Conservation (phyloP, 2,797 vertebrate species). For the Phaenicophaeus curvirostris region DNA sequence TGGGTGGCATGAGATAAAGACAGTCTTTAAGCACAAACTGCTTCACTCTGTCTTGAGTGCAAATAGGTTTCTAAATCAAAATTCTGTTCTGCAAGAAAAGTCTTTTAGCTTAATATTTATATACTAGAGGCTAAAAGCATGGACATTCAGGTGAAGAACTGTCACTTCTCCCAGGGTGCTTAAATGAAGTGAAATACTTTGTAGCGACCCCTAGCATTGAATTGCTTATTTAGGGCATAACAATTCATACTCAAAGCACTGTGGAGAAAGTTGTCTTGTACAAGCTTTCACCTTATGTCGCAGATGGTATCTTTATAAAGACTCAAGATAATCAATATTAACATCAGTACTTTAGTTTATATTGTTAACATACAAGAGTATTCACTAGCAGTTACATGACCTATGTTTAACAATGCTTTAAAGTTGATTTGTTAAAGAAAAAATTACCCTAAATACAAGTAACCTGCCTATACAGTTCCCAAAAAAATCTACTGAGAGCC, state of each 20-base stretch:
- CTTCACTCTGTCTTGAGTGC: neutral
- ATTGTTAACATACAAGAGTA: neutral
- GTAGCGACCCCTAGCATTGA: neutral
- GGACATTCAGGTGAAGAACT: neutral
- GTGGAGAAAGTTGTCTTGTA: neutral
- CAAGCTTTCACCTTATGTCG: neutral
- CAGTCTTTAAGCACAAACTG: neutral
- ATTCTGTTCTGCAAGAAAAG: neutral
- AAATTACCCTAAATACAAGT: neutral
- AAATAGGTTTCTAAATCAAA: neutral
- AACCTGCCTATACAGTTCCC: neutral
- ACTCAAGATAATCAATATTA: neutral
- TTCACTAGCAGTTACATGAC: neutral
- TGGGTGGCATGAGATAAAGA: neutral
- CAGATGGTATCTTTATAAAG: neutral
- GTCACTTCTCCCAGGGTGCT: neutral
- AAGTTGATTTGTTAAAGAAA: neutral
- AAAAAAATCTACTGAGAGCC: neutral
- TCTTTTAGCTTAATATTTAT: neutral
- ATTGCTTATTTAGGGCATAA: neutral
- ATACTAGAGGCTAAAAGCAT: neutral
- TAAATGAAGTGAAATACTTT: neutral
- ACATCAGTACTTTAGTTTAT: neutral
- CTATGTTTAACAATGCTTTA: neutral
- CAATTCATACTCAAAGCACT: neutral